Evolutionary conservation across 2,797 vertebrate genomes (phyloP), one percentile per base, ranked within the genome.

Genomic region (Characodon lateralis): DNA sequence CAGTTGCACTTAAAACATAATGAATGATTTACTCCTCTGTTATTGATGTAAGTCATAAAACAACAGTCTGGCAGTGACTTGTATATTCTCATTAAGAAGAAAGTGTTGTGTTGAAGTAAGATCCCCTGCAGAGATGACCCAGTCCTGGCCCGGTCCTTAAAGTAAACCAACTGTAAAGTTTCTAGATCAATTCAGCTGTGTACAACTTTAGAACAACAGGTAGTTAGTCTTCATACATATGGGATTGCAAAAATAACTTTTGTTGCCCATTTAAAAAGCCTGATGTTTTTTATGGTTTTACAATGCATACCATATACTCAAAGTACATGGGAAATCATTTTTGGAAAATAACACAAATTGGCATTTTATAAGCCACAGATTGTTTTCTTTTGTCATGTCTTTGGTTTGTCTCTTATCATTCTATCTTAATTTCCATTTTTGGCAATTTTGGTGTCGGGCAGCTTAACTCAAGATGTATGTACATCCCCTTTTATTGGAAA

Each of bases 121-220:
- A 41, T 2, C 39, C 22, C 74, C 48, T 55, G 74, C 31, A 3
- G 28, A 69, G 65, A 28, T 16, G 9, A 39, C 28, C 56, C 31
- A 31, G 31, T 26, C 46, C 24, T 16, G 53, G 39, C 39, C n/a
- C 53, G 31, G 12, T 65, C 35, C 56, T 66, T 65, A 51, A 75
- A 66, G 22, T 53, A 53, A 75, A 75, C 6, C 55, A 77, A 20
- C 31, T 9, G n/a, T 78, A 39, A 73, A 59, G 56, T 46, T 59
- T 24, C 71, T 53, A 24, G 22, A 51, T 35, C 26, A 31, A 24
- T 72, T 72, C 50, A 53, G 31, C 51, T 39, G 51, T 7, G 51
- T 53, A 72, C 50, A 53, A 55, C 31, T 53, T 22, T 53, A 68
- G 65, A 26, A 43, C 41, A 10, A 43, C 6, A 5, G 24, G 41